Evolutionary conservation across 2,888 invertebrate species (phyloP).

Genomic region (Hirtodrosophila alboralis): DNA sequence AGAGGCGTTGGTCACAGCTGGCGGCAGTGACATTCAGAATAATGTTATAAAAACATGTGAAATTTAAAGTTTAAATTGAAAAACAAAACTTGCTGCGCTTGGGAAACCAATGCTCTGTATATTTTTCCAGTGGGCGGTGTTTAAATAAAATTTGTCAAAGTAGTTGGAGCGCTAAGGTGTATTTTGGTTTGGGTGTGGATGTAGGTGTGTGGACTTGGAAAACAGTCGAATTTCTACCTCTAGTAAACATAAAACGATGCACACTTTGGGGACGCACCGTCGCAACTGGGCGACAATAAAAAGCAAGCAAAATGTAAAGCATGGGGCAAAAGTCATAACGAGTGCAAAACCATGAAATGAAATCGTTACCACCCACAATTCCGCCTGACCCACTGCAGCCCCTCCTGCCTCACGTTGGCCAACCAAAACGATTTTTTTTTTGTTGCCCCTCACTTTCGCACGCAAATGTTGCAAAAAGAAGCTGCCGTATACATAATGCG

Average conservation of each 20-base stretch:
- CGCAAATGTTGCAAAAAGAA: conserved; percentile 53
- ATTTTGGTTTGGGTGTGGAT: conserved; percentile 1
- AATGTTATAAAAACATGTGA: conserved; percentile 52
- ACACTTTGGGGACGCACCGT: conserved; percentile 67
- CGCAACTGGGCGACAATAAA: conserved; percentile 76
- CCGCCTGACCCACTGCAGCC: too few relatives aligned
- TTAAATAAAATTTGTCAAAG: conserved; percentile 60
- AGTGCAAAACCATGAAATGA: conserved; percentile 81
- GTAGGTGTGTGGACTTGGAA: conserved; percentile 1
- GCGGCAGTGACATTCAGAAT: conserved; percentile 59
- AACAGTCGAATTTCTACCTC: conserved; percentile 57
- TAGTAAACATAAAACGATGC: conserved; percentile 74
- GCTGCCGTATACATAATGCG: conserved; percentile 51
- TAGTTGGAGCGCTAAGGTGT: conserved; percentile 13
- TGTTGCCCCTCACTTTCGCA: conserved; percentile 12
- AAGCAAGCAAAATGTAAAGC: conserved; percentile 56
- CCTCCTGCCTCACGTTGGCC: conserved; percentile 3
- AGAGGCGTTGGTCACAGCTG: conserved; percentile 57
- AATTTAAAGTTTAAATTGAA: conserved; percentile 75
- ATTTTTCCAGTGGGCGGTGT: conserved; percentile 42
- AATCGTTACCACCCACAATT: conserved; percentile 65
- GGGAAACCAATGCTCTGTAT: conserved; percentile 38
- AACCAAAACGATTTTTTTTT: conserved; percentile 17
- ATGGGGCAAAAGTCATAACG: conserved; percentile 73
- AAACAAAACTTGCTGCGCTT: conserved; percentile 54